Conservation (phyloP, 2,797 vertebrate genomes). For the Anguilla obscura region DNA sequence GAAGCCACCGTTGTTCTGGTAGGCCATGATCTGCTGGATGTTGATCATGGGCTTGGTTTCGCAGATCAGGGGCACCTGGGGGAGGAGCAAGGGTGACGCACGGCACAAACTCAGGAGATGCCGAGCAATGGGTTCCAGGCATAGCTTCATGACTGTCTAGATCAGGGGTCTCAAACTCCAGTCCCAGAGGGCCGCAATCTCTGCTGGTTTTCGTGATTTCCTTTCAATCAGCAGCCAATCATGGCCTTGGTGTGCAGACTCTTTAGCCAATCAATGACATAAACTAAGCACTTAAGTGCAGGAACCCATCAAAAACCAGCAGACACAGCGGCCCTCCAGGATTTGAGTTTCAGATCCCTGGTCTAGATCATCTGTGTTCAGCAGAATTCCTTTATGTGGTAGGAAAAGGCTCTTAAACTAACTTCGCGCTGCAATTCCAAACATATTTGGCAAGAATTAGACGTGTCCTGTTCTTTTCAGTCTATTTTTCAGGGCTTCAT, state of each 20-base stretch:
- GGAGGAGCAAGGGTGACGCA: neutral
- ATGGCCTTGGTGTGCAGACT: too few relatives aligned
- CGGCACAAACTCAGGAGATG: neutral
- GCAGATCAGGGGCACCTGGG: slow-evolving; percentile 80
- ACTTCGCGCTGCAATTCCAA: neutral
- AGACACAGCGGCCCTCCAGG: too few relatives aligned
- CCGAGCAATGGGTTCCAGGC: neutral
- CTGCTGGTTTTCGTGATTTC: too few relatives aligned
- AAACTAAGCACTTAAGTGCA: too few relatives aligned
- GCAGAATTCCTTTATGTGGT: slow-evolving; percentile 15
- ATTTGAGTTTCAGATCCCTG: too few relatives aligned
- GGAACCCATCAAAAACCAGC: too few relatives aligned
- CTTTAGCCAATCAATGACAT: too few relatives aligned
- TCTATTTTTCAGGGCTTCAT: neutral
- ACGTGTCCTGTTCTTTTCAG: slow-evolving; percentile 1
- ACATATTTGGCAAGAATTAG: neutral
- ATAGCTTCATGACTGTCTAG: neutral
- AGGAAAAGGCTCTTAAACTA: neutral
- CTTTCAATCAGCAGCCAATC: too few relatives aligned
- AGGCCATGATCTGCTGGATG: slow-evolving; percentile 80
- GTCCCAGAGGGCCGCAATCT: too few relatives aligned
- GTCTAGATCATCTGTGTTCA: neutral
- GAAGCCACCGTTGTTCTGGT: slow-evolving; percentile 87
- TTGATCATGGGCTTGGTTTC: slow-evolving; percentile 80
- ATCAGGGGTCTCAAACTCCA: neutral